These are phyloP conservation scores for Sipha flava DNA, from an alignment of 1,140 invertebrate species.

Conservation along the genomic window DNA sequence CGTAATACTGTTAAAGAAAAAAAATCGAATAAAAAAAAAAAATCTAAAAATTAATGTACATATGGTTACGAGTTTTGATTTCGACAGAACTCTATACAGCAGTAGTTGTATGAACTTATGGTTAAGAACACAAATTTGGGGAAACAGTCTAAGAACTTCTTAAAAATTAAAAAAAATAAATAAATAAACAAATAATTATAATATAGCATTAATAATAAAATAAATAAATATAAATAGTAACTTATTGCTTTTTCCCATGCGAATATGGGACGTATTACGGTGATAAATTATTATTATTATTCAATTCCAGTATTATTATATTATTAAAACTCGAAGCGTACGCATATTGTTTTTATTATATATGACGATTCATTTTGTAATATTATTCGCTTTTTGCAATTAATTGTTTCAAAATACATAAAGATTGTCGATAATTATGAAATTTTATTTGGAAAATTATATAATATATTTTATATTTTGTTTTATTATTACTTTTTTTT, in stretches of 20 bases:
- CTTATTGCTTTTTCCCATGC: neutral
- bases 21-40: neutral
- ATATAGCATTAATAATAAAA: no score
- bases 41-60: no score
- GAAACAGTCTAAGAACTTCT: neutral
- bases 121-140: conserved; percentile 4
- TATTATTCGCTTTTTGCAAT: neutral
- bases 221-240: no score
- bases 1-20: neutral
- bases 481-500: neutral
- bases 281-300: neutral
- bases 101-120: no score
- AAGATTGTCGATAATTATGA: conserved; percentile 13
- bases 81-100: no score
- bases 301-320: neutral
- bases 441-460: neutral
- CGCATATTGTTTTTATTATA: neutral
- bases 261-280: neutral
- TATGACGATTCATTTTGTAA: neutral
- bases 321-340: neutral
- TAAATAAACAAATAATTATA: neutral
- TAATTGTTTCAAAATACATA: neutral
- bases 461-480: neutral
- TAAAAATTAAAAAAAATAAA: neutral
- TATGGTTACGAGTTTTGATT: no score